Conservation (phyloP, 2,888 invertebrate genomes). For the Tetrapedia diversipes region DNA sequence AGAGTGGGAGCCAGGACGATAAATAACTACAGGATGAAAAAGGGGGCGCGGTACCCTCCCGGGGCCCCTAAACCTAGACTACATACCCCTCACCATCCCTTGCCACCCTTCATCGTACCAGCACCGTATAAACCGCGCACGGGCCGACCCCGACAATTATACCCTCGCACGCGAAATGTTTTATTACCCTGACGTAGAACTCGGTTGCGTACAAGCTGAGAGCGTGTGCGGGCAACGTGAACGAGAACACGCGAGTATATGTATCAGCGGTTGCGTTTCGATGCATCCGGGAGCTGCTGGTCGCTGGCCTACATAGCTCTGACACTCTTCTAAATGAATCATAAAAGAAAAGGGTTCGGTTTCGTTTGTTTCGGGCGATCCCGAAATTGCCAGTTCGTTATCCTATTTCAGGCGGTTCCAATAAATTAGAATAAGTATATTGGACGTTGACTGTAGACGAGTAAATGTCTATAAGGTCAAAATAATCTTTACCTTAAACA, state of each 20-base stretch:
- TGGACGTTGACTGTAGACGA: too few relatives aligned
- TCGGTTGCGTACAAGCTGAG: constrained; percentile 59
- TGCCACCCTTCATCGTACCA: constrained; percentile 55
- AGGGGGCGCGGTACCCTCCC: constrained; percentile 81
- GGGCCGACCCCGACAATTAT: constrained; percentile 81
- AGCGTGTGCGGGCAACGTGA: constrained; percentile 39
- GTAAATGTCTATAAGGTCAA: too few relatives aligned
- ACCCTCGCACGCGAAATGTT: constrained; percentile 81
- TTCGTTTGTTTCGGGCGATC: neutral
- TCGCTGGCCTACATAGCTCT: constrained; percentile 32
- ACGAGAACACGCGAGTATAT: neutral
- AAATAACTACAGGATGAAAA: constrained; percentile 82
- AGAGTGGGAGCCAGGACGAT: constrained; percentile 75
- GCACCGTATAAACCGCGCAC: constrained; percentile 72
- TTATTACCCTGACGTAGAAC: constrained; percentile 77
- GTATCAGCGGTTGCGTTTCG: constrained; percentile 35
- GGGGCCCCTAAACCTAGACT: constrained; percentile 81
- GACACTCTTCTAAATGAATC: constrained; percentile 6
- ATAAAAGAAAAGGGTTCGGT: neutral
- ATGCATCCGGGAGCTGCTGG: constrained; percentile 30
- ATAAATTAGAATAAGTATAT: too few relatives aligned
- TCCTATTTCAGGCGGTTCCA: neutral
- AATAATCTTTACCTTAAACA: too few relatives aligned
- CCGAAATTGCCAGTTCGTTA: neutral
- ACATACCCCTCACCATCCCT: constrained; percentile 69